Conservation (phyloP, 1,140 invertebrate species). For the Bombus turneri region DNA sequence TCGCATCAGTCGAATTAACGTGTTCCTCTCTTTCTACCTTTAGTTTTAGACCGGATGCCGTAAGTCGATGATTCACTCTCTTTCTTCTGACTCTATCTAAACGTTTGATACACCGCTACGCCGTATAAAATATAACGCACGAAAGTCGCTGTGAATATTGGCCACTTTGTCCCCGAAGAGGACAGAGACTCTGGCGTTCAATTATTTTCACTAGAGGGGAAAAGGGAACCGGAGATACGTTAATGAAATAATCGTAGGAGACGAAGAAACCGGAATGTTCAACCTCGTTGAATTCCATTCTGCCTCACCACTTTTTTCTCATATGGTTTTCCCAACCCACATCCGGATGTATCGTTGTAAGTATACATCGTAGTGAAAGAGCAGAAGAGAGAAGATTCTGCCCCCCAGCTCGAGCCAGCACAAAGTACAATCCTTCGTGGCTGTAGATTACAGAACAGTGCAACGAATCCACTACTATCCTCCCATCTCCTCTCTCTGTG, state of each 20-base stretch:
- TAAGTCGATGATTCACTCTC: not conserved
- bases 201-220: constrained; percentile 14
- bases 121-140: not conserved
- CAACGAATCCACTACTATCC: not conserved
- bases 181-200: not conserved
- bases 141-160: not conserved
- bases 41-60: constrained; percentile 1
- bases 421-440: constrained; percentile 29
- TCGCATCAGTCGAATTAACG: not conserved
- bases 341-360: constrained; percentile 50
- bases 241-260: constrained; percentile 49
- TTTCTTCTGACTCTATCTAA: not conserved
- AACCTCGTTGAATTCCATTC: constrained; percentile 52
- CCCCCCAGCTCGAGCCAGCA: constrained; percentile 2
- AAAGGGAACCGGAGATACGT: constrained; percentile 10
- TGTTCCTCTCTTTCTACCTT: not conserved
- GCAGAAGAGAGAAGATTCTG: constrained; percentile 34
- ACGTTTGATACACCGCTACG: not conserved
- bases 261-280: constrained; percentile 51
- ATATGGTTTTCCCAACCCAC: constrained; percentile 43
- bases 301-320: constrained; percentile 28
- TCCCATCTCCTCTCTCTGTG: not conserved
- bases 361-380: constrained; percentile 9
- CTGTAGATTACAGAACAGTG: not conserved
- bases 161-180: not conserved